Evolutionary conservation across 2,888 invertebrate genomes (phyloP).

Genomic region (Epistrophe eligans): DNA sequence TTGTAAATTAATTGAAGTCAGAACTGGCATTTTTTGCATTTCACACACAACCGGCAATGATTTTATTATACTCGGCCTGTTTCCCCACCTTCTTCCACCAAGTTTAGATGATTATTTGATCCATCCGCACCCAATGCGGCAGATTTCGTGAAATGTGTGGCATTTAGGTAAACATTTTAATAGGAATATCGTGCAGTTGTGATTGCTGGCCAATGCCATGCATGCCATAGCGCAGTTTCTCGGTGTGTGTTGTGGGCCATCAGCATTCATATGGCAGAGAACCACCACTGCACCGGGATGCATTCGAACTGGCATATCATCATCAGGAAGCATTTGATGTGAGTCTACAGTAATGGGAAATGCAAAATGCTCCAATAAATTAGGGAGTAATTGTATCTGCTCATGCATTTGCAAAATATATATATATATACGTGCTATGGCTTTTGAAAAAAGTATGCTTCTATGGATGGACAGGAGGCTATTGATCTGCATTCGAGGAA

Average conservation of each 20-base stretch:
- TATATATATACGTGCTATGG: not conserved
- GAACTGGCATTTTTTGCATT: slow-evolving; percentile 50
- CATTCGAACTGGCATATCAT: slow-evolving; percentile 32
- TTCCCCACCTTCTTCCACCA: not conserved
- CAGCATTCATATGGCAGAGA: slow-evolving; percentile 16
- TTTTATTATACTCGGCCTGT: not conserved
- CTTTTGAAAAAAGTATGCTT: not conserved
- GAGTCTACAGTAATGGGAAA: slow-evolving; percentile 47
- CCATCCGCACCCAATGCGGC: slow-evolving; percentile 38
- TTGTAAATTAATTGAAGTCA: slow-evolving; percentile 67
- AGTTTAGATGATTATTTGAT: slow-evolving; percentile 46
- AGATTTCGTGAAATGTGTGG: slow-evolving; percentile 73
- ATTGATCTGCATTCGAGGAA: slow-evolving; percentile 58
- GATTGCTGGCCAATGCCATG: slow-evolving; percentile 45
- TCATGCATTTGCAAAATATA: slow-evolving; percentile 43
- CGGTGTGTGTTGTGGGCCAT: not conserved
- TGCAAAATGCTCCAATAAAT: slow-evolving; percentile 72
- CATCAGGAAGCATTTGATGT: slow-evolving; percentile 70
- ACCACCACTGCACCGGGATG: not conserved
- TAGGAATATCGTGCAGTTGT: slow-evolving; percentile 72
- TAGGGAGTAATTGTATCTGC: slow-evolving; percentile 71
- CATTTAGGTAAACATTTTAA: slow-evolving; percentile 73
- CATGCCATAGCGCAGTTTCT: not conserved
- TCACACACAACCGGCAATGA: slow-evolving; percentile 27
- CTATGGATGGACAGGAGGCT: slow-evolving; percentile 25